phyloP scores from a whole-genome alignment of 2,113 vertebrate genomes.

The Dryoscopus gambensis region DNA sequence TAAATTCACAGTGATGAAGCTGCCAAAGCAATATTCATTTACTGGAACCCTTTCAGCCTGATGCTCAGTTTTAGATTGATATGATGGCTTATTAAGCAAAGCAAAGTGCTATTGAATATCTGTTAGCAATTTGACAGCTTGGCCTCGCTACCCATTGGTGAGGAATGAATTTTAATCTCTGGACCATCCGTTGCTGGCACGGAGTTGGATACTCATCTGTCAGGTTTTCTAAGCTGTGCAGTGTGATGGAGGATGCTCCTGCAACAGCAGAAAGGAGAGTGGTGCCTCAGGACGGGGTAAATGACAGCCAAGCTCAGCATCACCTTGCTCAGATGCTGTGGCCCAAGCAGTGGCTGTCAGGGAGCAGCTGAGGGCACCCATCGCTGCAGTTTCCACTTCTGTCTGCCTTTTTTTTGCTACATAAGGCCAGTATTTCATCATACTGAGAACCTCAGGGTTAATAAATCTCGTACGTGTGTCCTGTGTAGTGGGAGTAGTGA shows the following conservation, averaged over 20 bases:
- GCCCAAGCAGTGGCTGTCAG: neutral
- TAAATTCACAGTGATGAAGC: neutral
- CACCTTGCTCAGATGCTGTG: neutral
- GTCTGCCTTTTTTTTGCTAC: neutral
- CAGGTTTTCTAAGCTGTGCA: neutral
- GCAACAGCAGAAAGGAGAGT: neutral
- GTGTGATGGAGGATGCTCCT: neutral
- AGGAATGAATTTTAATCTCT: conserved; percentile 41
- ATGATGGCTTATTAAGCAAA: conserved; percentile 54
- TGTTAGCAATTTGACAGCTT: conserved; percentile 30
- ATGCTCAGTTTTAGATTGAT: conserved; percentile 36
- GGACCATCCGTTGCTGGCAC: neutral
- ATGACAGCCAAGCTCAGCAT: neutral
- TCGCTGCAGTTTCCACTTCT: neutral
- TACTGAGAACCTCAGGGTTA: neutral
- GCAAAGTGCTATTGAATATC: conserved; percentile 44
- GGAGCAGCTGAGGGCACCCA: neutral
- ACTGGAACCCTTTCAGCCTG: conserved; percentile 24
- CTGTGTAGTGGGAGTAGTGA: neutral
- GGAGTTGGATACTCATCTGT: neutral
- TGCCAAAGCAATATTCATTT: conserved; percentile 52
- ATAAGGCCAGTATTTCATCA: neutral
- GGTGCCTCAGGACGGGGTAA: neutral
- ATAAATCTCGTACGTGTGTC: neutral
- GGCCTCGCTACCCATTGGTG: neutral